Percentiles rank a stretch among this genome's conserved stretches.
Evolutionary conservation across 2,888 invertebrate species (phyloP).

Genomic region (Lasioglossum vierecki): DNA sequence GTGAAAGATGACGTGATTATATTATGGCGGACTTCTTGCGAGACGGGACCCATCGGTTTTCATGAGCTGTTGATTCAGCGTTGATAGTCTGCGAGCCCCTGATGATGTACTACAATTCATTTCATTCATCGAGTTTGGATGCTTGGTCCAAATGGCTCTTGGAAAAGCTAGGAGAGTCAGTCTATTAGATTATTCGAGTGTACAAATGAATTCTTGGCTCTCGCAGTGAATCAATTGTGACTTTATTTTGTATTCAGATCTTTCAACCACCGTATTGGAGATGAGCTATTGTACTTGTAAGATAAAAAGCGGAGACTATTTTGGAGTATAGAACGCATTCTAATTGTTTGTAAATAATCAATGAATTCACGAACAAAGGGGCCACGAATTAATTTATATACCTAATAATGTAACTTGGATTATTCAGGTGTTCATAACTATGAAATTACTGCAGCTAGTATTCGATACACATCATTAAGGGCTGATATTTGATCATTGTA

Average conservation of each 20-base stretch:
- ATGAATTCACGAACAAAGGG: neutral
- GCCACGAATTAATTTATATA: neutral
- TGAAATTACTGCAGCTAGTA: neutral
- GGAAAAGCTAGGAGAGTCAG: neutral
- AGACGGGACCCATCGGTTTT: neutral
- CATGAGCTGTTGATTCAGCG: neutral
- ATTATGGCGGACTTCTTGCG: neutral
- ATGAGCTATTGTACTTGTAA: neutral
- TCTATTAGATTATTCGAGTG: neutral
- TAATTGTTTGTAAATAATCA: slow-evolving; percentile 1
- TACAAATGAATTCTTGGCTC: neutral
- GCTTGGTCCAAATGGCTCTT: neutral
- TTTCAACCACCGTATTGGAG: neutral
- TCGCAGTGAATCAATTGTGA: neutral
- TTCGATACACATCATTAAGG: neutral
- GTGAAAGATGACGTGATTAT: neutral
- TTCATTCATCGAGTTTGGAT: neutral
- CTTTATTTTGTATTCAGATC: neutral
- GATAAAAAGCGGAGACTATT: neutral
- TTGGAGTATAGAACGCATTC: neutral
- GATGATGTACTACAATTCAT: neutral
- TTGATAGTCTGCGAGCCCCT: neutral
- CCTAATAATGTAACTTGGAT: neutral
- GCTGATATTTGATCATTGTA: neutral
- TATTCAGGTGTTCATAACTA: neutral